A percentile compares a stretch with the other conserved stretches of the same genome.
These are phyloP conservation scores for Lepidochrysops patricia DNA, from an alignment of 2,888 invertebrate species.

Conservation along the genomic window DNA sequence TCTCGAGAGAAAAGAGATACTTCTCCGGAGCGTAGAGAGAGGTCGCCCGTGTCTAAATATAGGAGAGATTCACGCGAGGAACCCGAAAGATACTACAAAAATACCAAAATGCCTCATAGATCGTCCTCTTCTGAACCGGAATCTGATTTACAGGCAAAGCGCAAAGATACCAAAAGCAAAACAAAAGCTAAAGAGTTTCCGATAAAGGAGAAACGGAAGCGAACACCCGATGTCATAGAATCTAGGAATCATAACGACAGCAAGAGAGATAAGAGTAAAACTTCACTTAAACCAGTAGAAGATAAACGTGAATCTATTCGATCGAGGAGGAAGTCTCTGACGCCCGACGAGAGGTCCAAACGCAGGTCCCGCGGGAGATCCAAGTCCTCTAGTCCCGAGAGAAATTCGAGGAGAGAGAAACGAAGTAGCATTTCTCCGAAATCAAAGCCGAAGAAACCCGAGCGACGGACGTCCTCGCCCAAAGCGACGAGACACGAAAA, in stretches of 20 bases:
- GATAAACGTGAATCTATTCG: constrained; percentile 35
- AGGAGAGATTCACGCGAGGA: constrained; percentile 23
- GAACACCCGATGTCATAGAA: constrained; percentile 39
- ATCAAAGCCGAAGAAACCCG: constrained; percentile 38
- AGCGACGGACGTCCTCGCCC: constrained; percentile 34
- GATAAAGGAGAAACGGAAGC: constrained; percentile 34
- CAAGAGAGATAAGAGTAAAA: constrained; percentile 40
- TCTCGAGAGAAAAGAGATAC: constrained; percentile 41
- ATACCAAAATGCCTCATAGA: constrained; percentile 31
- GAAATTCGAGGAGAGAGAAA: constrained; percentile 39
- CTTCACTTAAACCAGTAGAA: constrained; percentile 34
- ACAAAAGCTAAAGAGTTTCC: constrained; percentile 35
- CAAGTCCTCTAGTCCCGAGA: constrained; percentile 39
- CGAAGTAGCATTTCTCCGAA: constrained; percentile 36
- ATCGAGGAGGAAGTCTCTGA: constrained; percentile 35
- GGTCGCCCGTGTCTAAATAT: constrained; percentile 1
- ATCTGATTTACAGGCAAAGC: constrained; percentile 37
- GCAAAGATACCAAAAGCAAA: constrained; percentile 33
- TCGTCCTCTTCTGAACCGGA: constrained; percentile 50
- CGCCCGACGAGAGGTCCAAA: constrained; percentile 33
- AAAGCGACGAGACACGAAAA: constrained; percentile 29
- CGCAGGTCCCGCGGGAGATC: constrained; percentile 35
- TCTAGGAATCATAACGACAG: constrained; percentile 25
- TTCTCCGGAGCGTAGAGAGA: constrained; percentile 33
- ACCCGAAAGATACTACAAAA: constrained; percentile 41